These are phyloP conservation scores for Chrysolina americana DNA, from an alignment of 2,888 invertebrate genomes.

Conservation along the genomic window DNA sequence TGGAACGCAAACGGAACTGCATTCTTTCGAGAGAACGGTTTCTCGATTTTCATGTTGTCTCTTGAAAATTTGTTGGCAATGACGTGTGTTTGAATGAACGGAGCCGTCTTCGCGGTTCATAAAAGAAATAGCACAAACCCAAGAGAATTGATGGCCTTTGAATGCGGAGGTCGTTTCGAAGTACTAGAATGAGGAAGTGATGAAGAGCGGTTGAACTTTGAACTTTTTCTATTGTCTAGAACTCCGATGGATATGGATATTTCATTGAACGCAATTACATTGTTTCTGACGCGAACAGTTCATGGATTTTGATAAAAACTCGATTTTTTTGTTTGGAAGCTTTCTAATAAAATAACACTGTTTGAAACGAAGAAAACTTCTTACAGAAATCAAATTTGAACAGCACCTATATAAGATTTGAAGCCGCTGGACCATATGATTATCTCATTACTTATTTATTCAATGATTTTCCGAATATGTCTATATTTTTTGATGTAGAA, in stretches of 20 bases:
- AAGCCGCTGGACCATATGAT: too few species aligned
- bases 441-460: too few species aligned
- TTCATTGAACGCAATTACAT: neutral
- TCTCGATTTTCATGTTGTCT: neutral
- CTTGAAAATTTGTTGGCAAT: conserved; percentile 1
- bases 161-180: conserved; percentile 5
- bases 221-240: neutral
- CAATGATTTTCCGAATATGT: too few species aligned
- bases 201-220: neutral
- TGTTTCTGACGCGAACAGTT: neutral
- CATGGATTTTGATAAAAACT: neutral
- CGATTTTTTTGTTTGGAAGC: too few species aligned
- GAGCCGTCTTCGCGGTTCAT: neutral
- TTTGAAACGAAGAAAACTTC: too few species aligned
- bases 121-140: conserved; percentile 14
- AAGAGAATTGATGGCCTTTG: conserved; percentile 9
- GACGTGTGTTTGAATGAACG: conserved; percentile 3
- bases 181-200: neutral
- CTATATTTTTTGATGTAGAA: too few species aligned
- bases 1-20: conserved; percentile 4
- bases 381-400: too few species aligned
- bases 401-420: too few species aligned
- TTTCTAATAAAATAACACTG: too few species aligned
- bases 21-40: conserved; percentile 1
- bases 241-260: neutral